phyloP scores from a whole-genome alignment of 1,140 invertebrate genomes.

The Trypoxylus dichotomus region DNA sequence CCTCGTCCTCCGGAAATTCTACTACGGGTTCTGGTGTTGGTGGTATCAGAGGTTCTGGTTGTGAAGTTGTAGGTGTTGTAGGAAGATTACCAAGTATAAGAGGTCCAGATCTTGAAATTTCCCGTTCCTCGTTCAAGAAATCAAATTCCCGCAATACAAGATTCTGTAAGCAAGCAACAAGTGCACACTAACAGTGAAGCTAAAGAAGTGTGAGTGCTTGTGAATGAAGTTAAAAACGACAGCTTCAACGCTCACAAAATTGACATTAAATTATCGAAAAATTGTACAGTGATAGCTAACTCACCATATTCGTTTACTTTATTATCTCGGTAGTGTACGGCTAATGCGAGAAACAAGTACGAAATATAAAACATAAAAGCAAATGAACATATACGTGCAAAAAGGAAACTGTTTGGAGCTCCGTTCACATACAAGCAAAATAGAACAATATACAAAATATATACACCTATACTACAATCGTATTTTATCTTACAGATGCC shows the following conservation, averaged over 20 bases:
- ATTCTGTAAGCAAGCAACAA: slow-evolving; percentile 60
- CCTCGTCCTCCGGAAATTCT: slow-evolving; percentile 80
- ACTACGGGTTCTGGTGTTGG: slow-evolving; percentile 75
- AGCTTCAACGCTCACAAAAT: neutral
- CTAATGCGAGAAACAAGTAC: too few species aligned
- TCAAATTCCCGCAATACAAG: slow-evolving; percentile 86
- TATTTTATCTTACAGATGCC: too few species aligned
- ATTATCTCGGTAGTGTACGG: too few species aligned
- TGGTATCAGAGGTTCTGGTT: slow-evolving; percentile 55
- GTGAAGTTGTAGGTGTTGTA: slow-evolving; percentile 51
- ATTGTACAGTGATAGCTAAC: too few species aligned
- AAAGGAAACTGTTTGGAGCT: neutral
- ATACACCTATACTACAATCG: too few species aligned
- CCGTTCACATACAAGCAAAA: too few species aligned
- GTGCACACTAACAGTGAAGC: slow-evolving; percentile 22
- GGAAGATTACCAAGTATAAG: slow-evolving; percentile 50
- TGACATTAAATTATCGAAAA: too few species aligned
- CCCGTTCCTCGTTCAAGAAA: slow-evolving; percentile 79
- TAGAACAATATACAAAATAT: too few species aligned
- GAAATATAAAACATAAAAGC: too few species aligned
- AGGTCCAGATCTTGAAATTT: slow-evolving; percentile 52
- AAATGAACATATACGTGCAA: neutral
- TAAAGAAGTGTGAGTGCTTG: slow-evolving; percentile 5
- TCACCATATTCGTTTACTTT: too few species aligned
- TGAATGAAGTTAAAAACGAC: neutral